Conservation (phyloP, 2,888 invertebrate genomes). For the Microctonus aethiopoides region DNA sequence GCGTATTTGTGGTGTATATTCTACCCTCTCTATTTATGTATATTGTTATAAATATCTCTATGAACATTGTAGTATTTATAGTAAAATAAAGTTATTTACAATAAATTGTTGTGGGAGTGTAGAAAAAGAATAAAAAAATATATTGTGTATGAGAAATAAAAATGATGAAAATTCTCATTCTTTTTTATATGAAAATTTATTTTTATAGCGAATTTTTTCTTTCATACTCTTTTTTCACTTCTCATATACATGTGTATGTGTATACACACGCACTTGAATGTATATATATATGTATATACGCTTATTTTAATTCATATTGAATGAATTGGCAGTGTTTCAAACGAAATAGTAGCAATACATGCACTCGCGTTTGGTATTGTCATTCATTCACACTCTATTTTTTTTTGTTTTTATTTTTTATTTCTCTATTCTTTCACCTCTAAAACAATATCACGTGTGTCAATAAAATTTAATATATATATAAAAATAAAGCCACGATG, state of each 20-base stretch:
- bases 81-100: constrained; percentile 5
- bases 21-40: constrained; percentile 39
- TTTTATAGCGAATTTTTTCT: background rate
- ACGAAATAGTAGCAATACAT: constrained; percentile 24
- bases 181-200: background rate
- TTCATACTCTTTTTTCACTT: too few species aligned
- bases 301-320: constrained; percentile 22
- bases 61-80: constrained; percentile 27
- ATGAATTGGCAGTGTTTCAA: constrained; percentile 32
- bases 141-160: background rate
- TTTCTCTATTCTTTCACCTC: background rate
- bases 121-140: background rate
- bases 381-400: constrained; percentile 18
- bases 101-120: background rate
- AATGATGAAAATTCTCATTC: background rate
- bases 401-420: constrained; percentile 10
- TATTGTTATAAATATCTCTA: constrained; percentile 28
- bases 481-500: background rate
- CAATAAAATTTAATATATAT: constrained; percentile 3
- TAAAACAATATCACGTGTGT: background rate
- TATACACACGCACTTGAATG: too few species aligned
- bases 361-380: constrained; percentile 4
- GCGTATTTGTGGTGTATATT: constrained; percentile 59
- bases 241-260: too few species aligned
- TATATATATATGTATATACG: too few species aligned